Conservation (phyloP, 2,888 invertebrate species). For the Elegia similella region DNA sequence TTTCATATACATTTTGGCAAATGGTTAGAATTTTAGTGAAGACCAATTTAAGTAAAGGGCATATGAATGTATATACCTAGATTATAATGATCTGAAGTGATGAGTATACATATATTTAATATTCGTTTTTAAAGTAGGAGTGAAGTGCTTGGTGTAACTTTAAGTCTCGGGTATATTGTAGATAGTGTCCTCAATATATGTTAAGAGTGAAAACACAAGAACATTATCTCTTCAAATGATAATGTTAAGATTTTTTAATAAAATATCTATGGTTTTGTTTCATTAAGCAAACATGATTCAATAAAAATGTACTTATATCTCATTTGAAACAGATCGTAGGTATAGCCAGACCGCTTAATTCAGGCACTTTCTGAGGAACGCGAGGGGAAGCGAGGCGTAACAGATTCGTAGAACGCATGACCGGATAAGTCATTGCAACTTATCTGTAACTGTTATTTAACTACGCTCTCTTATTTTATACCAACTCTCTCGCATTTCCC, state of each 20-base stretch:
- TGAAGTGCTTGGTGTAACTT: not conserved
- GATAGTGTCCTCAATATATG: conserved; percentile 7
- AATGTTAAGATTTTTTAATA: not conserved
- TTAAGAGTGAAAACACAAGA: not conserved
- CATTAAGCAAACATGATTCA: too few species aligned
- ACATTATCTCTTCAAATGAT: not conserved
- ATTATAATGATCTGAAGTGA: conserved; percentile 16
- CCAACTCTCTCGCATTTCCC: too few species aligned
- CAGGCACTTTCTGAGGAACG: too few species aligned
- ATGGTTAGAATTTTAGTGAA: conserved; percentile 21
- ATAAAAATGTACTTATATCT: not conserved
- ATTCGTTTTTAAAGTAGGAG: conserved; percentile 21
- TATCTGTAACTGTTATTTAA: too few species aligned
- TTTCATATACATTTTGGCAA: too few species aligned
- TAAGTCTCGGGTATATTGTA: not conserved
- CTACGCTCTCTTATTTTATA: too few species aligned
- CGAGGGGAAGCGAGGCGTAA: too few species aligned
- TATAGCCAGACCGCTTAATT: not conserved
- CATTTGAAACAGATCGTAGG: not conserved
- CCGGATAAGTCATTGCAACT: too few species aligned
- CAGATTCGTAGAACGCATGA: too few species aligned
- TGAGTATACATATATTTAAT: conserved; percentile 30
- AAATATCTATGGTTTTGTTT: not conserved
- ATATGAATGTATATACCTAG: conserved; percentile 29
- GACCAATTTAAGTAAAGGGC: not conserved